phyloP scores from a whole-genome alignment of 1,140 invertebrate genomes.

The Vollenhovia emeryi region DNA sequence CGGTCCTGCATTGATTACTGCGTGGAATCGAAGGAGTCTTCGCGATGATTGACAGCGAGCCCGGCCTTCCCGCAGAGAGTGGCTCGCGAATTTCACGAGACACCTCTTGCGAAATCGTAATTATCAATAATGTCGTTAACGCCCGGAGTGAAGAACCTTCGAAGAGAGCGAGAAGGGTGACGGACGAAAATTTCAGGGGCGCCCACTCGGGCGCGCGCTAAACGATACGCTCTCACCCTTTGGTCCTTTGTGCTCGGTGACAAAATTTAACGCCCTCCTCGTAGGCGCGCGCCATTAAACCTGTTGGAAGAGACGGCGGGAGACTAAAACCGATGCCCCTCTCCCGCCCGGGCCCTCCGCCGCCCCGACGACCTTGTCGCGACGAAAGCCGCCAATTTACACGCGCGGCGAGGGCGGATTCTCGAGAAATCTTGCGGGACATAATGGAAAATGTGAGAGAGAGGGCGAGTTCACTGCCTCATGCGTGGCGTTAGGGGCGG shows the following conservation, averaged over 20 bases:
- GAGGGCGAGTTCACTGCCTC: slow-evolving; percentile 6
- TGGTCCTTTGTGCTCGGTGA: slow-evolving; percentile 68
- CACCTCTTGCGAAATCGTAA: slow-evolving; percentile 54
- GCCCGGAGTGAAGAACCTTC: slow-evolving; percentile 50
- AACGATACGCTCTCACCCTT: slow-evolving; percentile 70
- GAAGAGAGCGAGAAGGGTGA: not conserved
- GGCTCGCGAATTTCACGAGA: slow-evolving; percentile 54
- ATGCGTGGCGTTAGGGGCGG: slow-evolving; percentile 36
- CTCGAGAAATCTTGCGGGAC: slow-evolving; percentile 68
- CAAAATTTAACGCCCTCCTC: slow-evolving; percentile 71
- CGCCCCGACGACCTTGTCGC: slow-evolving; percentile 50
- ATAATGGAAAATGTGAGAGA: slow-evolving; percentile 69
- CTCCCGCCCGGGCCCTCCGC: not conserved
- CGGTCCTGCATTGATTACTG: too few relatives aligned
- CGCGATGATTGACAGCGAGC: not conserved
- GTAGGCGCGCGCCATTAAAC: slow-evolving; percentile 74
- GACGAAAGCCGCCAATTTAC: slow-evolving; percentile 74
- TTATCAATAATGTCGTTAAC: slow-evolving; percentile 68
- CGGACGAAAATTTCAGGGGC: slow-evolving; percentile 52
- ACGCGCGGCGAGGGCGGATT: slow-evolving; percentile 29
- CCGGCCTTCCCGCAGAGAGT: not conserved
- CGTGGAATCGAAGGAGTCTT: not conserved
- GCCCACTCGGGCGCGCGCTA: slow-evolving; percentile 55
- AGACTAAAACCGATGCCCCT: not conserved
- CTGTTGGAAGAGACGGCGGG: not conserved